Conservation (phyloP, 2,113 vertebrate species). For the Cyphotilapia sp. region DNA sequence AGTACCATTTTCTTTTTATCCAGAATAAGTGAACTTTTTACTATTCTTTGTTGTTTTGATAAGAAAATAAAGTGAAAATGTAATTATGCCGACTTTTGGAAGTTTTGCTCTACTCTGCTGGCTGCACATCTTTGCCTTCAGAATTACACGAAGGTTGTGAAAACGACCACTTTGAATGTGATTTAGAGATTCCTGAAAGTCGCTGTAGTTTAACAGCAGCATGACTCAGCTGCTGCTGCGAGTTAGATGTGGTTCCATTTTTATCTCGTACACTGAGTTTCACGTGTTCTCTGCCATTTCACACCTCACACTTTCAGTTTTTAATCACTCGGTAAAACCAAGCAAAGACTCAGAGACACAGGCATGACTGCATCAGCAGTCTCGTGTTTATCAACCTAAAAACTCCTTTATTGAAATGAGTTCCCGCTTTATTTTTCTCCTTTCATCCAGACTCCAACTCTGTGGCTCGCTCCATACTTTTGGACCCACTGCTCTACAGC, state of each 20-base stretch:
- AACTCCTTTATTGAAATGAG: fast-evolving
- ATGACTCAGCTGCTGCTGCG: not conserved
- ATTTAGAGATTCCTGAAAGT: not conserved
- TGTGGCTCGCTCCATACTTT: not conserved
- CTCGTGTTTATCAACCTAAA: not conserved
- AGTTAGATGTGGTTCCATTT: not conserved
- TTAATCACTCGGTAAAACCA: fast-evolving
- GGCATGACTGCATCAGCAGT: not conserved
- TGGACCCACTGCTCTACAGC: not conserved
- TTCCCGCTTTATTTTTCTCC: not conserved
- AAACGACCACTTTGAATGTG: not conserved
- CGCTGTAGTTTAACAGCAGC: not conserved
- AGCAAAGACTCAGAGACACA: not conserved
- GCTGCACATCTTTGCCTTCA: not conserved
- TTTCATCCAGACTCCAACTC: not conserved
- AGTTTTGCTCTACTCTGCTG: not conserved
- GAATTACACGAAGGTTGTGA: not conserved
- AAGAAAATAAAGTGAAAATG: conserved; percentile 58
- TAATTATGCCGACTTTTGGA: not conserved
- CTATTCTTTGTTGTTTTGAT: conserved; percentile 59
- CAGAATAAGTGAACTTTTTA: conserved; percentile 42
- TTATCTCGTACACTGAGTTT: not conserved
- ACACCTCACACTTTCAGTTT: not conserved
- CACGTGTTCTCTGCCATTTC: not conserved
- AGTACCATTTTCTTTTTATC: conserved; percentile 35